Base-by-base conservation (phyloP, 2,888 invertebrate species). In the Agrotis puta region DNA sequence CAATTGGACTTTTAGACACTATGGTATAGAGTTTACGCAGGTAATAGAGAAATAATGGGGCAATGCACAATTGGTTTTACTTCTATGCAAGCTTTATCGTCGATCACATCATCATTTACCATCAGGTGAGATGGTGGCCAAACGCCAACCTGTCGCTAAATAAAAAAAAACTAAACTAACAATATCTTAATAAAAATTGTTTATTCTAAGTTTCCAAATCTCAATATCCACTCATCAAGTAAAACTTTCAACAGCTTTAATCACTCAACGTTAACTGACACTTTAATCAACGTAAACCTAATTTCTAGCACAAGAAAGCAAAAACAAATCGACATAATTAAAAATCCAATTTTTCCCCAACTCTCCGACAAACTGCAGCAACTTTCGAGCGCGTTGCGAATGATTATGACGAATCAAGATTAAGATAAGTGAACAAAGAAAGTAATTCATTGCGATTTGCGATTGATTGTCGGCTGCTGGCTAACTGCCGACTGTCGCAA, bases 401-500 rank as follows among this genome's bases (percentile, higher is more conserved):
- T 62, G 20, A 78, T 59, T 53, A 79, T 64, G 58, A 82, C 61
- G 48, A 63, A 73, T 77, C 69, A 74, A 82, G 68, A 82, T 76
- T 62, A 64, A 68, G 79, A 69, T 69, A 73, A 79, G 39, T 69
- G 69, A 76, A 68, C 79, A 83, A 85, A 82, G 87, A 88, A 87
- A 87, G 85, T 83, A 82, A 86, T 85, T 85, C 77, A 71, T 82
- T 71, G 71, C 66, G 71, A 81, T 79, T 82, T 71, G 74, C 68
- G 70, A 80, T 79, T 87, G 85, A 88, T 86, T 83, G 74, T 65
- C 45, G 65, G 69, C 65, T 43, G 69, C 73, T 82, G 72, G 74
- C 70, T 16, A 69, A 70, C 74, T 24, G 70, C 66, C 72, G 76
- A 82, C 77, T 80, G 85, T 88, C 83, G 86, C 85, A 85, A 88